Evolutionary conservation across 2,888 invertebrate genomes (phyloP).

Genomic region (Acleris emargana): DNA sequence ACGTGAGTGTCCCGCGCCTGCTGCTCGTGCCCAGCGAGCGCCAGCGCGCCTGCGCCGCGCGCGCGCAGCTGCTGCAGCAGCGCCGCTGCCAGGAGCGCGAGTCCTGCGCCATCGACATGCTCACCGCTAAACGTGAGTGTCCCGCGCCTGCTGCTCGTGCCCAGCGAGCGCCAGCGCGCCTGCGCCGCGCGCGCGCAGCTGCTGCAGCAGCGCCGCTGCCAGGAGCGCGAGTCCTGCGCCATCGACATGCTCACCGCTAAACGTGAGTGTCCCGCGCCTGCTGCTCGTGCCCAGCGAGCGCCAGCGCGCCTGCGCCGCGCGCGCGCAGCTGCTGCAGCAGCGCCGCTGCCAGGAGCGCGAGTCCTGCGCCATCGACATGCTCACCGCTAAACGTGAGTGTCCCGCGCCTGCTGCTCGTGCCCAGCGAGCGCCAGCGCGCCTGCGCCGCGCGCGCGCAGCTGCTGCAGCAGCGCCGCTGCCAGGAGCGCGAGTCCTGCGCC

Average conservation of each 20-base stretch:
- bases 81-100: conserved; percentile 86
- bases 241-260: conserved; percentile 90
- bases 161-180: conserved; percentile 85
- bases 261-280: conserved; percentile 91
- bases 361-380: conserved; percentile 88
- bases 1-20: conserved; percentile 91
- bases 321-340: conserved; percentile 90
- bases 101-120: conserved; percentile 88
- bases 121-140: conserved; percentile 92
- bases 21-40: conserved; percentile 85
- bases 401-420: conserved; percentile 87
- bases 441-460: conserved; percentile 88
- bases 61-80: conserved; percentile 90
- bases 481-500: conserved; percentile 86
- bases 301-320: conserved; percentile 86
- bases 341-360: conserved; percentile 86
- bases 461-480: conserved; percentile 89
- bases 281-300: conserved; percentile 85
- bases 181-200: conserved; percentile 88
- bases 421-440: conserved; percentile 85
- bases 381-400: conserved; percentile 92
- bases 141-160: conserved; percentile 87
- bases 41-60: conserved; percentile 86
- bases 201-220: conserved; percentile 89
- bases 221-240: conserved; percentile 86